phyloP scores from a whole-genome alignment of 2,113 vertebrate species.

The Telmatochromis brichardi region DNA sequence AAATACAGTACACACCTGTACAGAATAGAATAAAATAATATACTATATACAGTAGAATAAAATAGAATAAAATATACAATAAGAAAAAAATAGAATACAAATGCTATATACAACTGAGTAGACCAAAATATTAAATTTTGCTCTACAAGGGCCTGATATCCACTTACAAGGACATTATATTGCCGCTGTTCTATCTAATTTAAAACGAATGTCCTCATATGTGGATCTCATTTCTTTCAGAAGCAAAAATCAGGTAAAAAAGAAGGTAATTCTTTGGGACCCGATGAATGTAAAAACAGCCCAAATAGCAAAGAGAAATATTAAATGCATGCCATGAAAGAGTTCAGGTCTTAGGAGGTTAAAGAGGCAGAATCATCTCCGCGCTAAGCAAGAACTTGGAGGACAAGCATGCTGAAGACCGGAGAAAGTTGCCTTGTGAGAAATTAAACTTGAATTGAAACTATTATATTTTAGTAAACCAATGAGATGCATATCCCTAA shows the following conservation, averaged over 20 bases:
- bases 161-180: neutral
- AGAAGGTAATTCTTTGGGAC: neutral
- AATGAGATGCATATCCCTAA: neutral
- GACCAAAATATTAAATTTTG: neutral
- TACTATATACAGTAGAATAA: too few species aligned
- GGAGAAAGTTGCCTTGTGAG: neutral
- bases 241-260: neutral
- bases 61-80: too few species aligned
- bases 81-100: too few species aligned
- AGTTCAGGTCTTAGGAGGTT: neutral
- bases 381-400: neutral
- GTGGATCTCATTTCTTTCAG: rapidly evolving
- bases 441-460: neutral
- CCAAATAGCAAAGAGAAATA: neutral
- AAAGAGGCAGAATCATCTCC: neutral
- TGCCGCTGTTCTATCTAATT: rapidly evolving
- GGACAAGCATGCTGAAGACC: neutral
- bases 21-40: too few species aligned
- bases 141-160: neutral
- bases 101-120: neutral
- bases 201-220: rapidly evolving
- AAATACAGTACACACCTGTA: too few species aligned
- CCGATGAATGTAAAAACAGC: neutral
- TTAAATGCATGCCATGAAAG: neutral
- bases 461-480: neutral